Evolutionary conservation across 2,888 invertebrate genomes (phyloP), one percentile per base, ranked within the genome.

Genomic region (Acleris laterana): DNA sequence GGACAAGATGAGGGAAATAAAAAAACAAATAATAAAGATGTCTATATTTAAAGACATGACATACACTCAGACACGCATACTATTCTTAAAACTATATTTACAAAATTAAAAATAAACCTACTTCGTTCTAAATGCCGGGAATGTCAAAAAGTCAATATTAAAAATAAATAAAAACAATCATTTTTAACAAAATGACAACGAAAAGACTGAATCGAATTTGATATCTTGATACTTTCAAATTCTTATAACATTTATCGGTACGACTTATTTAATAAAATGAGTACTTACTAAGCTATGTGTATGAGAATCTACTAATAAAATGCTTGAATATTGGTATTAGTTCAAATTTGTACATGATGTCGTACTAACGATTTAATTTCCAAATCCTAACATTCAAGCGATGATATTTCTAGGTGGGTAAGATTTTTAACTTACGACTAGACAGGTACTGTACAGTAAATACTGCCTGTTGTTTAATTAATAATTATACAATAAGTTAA

Each of bases 391-490:
- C 3, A 38, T 13, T 38, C 38, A 38, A 38, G 38, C 38, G 38
- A 38, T 38, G 38, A 38, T 69, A 72, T 69, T 72, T 71, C 62
- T 68, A 83, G 87, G 88, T 88, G 87, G 88, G 88, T 70, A 64
- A 74, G 60, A 62, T 67, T 71, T 74, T 77, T 79, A 75, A 77
- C 90, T 90, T 92, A 91, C 74, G 88, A 90, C 91, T 92, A 92
- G 88, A 89, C 92, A 92, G 90, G 92, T 91, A 91, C 91, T 86
- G 81, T 87, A 89, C 88, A 90, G 82, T 77, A 80, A 92, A 93
- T 93, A 93, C 91, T 93, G 90, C 85, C 81, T 74, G 74, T 75
- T 74, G 70, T 71, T 74, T 76, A 77, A 68, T 76, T 75, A 74
- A 67, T 68, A 67, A 74, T 67, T 72, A 64, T 60, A 55, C 62